Evolutionary conservation across 2,888 invertebrate genomes (phyloP).

Genomic region (Patella depressa): DNA sequence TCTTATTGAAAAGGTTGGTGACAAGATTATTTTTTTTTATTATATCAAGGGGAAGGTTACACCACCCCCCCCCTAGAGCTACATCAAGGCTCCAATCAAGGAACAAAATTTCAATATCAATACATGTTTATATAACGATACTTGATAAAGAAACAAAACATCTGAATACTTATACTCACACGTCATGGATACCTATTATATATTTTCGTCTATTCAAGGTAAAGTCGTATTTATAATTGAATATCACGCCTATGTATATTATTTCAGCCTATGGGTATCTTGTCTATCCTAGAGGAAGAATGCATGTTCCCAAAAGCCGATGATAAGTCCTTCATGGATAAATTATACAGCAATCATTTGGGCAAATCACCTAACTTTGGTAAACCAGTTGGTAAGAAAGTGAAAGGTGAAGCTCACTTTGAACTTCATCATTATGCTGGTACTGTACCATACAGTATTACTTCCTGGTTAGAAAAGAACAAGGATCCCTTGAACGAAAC

Average conservation of each 20-base stretch:
- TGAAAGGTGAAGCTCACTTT: slow-evolving; percentile 97
- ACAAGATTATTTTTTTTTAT: too few relatives aligned
- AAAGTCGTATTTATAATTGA: neutral
- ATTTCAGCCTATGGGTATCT: slow-evolving; percentile 92
- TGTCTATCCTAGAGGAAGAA: slow-evolving; percentile 99
- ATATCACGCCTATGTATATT: neutral
- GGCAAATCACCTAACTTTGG: slow-evolving; percentile 79
- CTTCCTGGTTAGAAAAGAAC: slow-evolving; percentile 99
- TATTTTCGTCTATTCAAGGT: neutral
- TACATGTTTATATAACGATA: too few relatives aligned
- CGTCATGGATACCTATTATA: neutral
- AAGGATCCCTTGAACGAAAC: slow-evolving; percentile 99
- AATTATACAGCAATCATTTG: slow-evolving; percentile 98
- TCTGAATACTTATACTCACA: too few relatives aligned
- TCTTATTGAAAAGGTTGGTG: slow-evolving; percentile 73
- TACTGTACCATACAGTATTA: slow-evolving; percentile 97
- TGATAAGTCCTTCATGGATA: slow-evolving; percentile 97
- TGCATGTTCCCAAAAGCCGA: slow-evolving; percentile 99
- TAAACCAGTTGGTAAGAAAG: slow-evolving; percentile 79
- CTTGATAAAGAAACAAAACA: too few relatives aligned
- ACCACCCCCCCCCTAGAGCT: too few relatives aligned
- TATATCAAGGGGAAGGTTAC: too few relatives aligned
- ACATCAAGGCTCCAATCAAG: too few relatives aligned
- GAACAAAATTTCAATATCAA: too few relatives aligned
- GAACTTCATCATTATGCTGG: slow-evolving; percentile 99